phyloP scores from a whole-genome alignment of 2,888 invertebrate genomes.

The Hemicrepidius hirtus region DNA sequence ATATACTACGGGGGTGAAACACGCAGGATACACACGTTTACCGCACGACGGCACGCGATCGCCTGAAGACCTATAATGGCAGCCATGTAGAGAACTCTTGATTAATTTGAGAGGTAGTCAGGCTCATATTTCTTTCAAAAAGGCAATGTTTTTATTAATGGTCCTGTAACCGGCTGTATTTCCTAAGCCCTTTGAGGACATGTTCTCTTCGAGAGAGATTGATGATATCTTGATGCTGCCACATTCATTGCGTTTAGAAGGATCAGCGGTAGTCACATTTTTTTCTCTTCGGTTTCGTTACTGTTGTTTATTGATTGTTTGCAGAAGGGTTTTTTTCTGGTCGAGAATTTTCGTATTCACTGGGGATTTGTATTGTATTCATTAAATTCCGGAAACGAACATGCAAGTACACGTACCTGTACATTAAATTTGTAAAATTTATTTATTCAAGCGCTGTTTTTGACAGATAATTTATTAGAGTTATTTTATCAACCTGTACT shows the following conservation, averaged over 20 bases:
- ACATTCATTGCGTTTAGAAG: constrained; percentile 14
- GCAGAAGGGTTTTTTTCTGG: neutral
- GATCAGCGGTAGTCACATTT: constrained; percentile 8
- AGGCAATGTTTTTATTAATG: constrained; percentile 41
- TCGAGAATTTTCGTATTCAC: neutral
- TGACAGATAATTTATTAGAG: constrained; percentile 16
- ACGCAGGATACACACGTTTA: constrained; percentile 46
- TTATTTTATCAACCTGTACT: constrained; percentile 1
- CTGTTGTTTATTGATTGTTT: constrained; percentile 14
- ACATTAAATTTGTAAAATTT: constrained; percentile 4
- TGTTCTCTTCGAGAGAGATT: constrained; percentile 13
- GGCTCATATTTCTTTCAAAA: constrained; percentile 42
- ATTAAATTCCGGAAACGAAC: constrained; percentile 22
- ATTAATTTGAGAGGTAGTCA: constrained; percentile 43
- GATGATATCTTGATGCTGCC: constrained; percentile 14
- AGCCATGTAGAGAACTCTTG: constrained; percentile 39
- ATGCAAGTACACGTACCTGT: constrained; percentile 15
- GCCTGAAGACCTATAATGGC: constrained; percentile 41
- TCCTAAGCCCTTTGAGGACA: neutral
- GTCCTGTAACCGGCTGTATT: constrained; percentile 29
- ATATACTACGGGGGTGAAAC: constrained; percentile 37
- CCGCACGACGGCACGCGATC: constrained; percentile 41
- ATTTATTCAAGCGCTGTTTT: constrained; percentile 4
- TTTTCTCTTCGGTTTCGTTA: neutral
- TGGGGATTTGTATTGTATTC: neutral